These are phyloP conservation scores for Formica aserva DNA, from an alignment of 2,888 invertebrate species.

Conservation along the genomic window DNA sequence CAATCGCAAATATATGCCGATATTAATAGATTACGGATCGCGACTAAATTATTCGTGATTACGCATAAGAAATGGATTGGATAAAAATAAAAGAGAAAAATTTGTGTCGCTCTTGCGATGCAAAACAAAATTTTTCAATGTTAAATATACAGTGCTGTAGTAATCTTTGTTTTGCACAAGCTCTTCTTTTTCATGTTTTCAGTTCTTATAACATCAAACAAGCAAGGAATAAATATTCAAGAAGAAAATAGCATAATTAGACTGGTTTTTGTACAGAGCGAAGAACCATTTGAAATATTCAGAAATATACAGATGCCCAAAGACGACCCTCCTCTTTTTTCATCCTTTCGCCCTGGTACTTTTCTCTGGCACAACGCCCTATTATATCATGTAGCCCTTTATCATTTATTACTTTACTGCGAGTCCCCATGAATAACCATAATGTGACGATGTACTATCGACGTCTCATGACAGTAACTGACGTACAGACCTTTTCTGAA, in stretches of 20 bases:
- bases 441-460: background rate
- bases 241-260: conserved; percentile 14
- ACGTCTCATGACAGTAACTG: background rate
- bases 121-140: background rate
- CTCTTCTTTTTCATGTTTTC: background rate
- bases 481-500: background rate
- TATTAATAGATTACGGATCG: conserved; percentile 29
- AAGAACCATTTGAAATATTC: conserved; percentile 5
- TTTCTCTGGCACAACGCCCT: background rate
- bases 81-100: background rate
- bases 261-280: background rate
- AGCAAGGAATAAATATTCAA: background rate
- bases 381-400: background rate
- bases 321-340: background rate
- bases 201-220: conserved; percentile 4
- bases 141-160: background rate
- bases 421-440: background rate
- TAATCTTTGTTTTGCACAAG: background rate
- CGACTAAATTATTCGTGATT: conserved; percentile 3
- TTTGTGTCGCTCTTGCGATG: background rate
- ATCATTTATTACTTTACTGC: background rate
- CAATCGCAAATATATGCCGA: background rate
- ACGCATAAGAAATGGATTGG: background rate
- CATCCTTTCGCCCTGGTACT: background rate
- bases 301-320: conserved; percentile 16